Evolutionary conservation across 2,888 invertebrate species (phyloP), one percentile per base, ranked within the genome.

Genomic region (Vandiemenella viatica): DNA sequence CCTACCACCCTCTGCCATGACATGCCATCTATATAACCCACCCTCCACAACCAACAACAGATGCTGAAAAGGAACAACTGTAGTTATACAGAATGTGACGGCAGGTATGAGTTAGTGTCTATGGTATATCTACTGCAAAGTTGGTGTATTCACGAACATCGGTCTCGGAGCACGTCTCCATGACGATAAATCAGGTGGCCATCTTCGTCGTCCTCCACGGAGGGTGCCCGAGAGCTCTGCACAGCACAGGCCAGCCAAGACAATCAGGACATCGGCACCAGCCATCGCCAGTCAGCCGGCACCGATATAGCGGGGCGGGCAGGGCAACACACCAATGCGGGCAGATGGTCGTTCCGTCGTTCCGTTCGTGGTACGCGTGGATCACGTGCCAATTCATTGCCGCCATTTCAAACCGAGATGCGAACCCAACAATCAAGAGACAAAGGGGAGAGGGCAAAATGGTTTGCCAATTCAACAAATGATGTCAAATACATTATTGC

Each of bases 121-220:
- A 48, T 50, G 55, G 50, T 55, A 56, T 53, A 55, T 53, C 53
- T 56, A 56, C 55, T 55, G 52, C 50, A 53, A 51, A 51, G 50
- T 52, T 48, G 52, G 50, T 53, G 77, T 81, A 83, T 82, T 83
- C 85, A 89, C 89, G 88, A 88, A 89, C 96, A 97, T 92, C 95
- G 84, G 80, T 90, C 88, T 83, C 91, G 90, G 75, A 98, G 89
- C 76, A 91, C 80, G 80, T 97, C 96, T 76, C 96, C 97, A 75
- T 83, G 83, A 77, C 87, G 87, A 86, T 97, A 98, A 74, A 98
- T 86, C 77, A 98, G 91, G 76, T 98, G 97, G 74, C 98, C 98
- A 75, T 98, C 97, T 76, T 88, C 88, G 79, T 98, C 97, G 79
- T 98, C 95, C 81, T 92, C 90, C 74, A 96, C 85, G 73, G 89